Conservation (phyloP, 2,888 invertebrate species). For the Drosophila vallismaia region DNA sequence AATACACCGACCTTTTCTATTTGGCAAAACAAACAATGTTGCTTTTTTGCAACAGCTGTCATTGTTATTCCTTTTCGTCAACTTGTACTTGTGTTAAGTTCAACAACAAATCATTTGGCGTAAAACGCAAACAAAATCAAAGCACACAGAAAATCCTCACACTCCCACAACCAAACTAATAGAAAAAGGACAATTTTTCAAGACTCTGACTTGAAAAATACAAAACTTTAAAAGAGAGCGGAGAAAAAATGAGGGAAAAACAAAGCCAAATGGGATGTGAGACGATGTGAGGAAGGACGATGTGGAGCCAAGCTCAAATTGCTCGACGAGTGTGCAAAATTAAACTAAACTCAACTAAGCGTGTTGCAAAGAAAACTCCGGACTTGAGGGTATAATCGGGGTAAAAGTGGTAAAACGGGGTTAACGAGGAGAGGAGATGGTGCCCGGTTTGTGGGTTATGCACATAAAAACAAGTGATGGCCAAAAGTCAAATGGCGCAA, state of each 20-base stretch:
- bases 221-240: constrained; percentile 24
- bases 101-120: constrained; percentile 77
- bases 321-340: constrained; percentile 49
- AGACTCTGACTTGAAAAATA: constrained; percentile 13
- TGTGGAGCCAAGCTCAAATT: constrained; percentile 43
- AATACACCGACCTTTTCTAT: constrained; percentile 9
- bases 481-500: constrained; percentile 69
- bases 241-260: constrained; percentile 3
- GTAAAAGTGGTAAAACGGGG: background rate
- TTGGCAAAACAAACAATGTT: constrained; percentile 55
- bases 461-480: constrained; percentile 58
- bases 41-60: constrained; percentile 73
- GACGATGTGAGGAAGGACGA: background rate
- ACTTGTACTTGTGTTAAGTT: constrained; percentile 75
- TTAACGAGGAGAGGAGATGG: background rate
- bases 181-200: constrained; percentile 53
- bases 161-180: constrained; percentile 26
- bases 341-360: constrained; percentile 58
- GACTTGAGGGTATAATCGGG: background rate
- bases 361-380: constrained; percentile 37
- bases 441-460: constrained; percentile 40
- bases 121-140: constrained; percentile 73
- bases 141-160: constrained; percentile 46
- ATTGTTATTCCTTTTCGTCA: constrained; percentile 71
- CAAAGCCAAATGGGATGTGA: constrained; percentile 41